Base-by-base conservation (phyloP, 2,888 invertebrate species). In the Doris montereyensis region DNA sequence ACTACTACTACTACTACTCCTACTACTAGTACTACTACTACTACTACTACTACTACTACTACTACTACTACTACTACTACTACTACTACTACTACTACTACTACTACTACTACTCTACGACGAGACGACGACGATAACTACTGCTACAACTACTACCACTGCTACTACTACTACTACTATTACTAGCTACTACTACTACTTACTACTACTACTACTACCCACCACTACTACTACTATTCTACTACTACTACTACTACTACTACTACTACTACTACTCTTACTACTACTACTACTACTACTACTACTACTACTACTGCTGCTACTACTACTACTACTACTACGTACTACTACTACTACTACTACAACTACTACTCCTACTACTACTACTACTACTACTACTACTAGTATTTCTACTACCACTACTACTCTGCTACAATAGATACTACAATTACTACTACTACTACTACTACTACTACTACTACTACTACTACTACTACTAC, bases 381-480 rank as follows among this genome's bases (percentile, higher is more conserved):
- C 68, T 81, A 79, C 79, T 81, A 76, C 81, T 81, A 76, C 81
- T 79, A 76, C 79, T 79, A 76, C 79, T 76, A 76, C 73, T 77
- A 78, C 80, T 78, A 73, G 72, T 78, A 73, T 73, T 78, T 78
- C 52, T 41, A 41, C 52, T 41, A 41, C 52, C n/a, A n/a, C n/a
- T n/a, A n/a, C n/a, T n/a, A n/a, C n/a, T n/a, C n/a, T n/a, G n/a
- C n/a, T n/a, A n/a, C n/a, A n/a, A n/a, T n/a, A n/a, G n/a, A n/a
- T 41, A 70, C 78, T 58, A 78, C 79, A 41, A 81, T 76, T 76
- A 81, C 81, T 79, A 81, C 81, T 71, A 81, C 79, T 76, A 79
- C 76, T 76, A 71, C 76, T 76, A 81, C 70, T 81, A 79, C 79
- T 79, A 81, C 81, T 81, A 79, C 75, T 81, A 81, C 68, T 81